phyloP scores from a whole-genome alignment of 37 sponge, comb jelly and placozoan species.

The Bolinopsis microptera region DNA sequence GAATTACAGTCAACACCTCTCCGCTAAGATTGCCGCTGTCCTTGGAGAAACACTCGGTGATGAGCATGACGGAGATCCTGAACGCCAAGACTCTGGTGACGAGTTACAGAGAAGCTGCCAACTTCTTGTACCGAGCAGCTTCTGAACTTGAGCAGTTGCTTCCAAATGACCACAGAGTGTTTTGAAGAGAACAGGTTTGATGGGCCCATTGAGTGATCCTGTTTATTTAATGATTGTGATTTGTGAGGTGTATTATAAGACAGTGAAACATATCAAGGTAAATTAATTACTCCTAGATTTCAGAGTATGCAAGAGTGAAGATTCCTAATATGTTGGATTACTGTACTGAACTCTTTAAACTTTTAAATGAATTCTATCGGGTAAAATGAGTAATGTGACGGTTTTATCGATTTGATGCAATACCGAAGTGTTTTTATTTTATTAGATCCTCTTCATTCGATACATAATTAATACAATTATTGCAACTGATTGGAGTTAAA shows the following conservation, averaged over 20 bases:
- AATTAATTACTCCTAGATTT: too few species aligned
- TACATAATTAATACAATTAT: too few species aligned
- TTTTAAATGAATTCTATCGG: too few species aligned
- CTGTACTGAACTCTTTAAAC: too few species aligned
- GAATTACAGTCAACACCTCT: background rate
- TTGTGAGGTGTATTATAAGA: background rate
- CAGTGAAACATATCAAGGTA: background rate
- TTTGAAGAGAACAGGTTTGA: too few species aligned
- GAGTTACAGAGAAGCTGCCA: constrained; percentile 55
- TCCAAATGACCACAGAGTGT: constrained; percentile 39
- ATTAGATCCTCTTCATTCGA: too few species aligned
- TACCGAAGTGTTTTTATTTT: too few species aligned
- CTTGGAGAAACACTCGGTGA: background rate
- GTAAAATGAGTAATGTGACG: too few species aligned
- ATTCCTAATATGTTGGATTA: too few species aligned
- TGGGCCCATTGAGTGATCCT: background rate
- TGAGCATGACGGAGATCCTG: constrained; percentile 62
- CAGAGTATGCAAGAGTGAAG: too few species aligned
- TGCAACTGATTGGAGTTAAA: too few species aligned
- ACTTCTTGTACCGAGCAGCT: constrained; percentile 61
- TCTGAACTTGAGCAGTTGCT: constrained; percentile 39
- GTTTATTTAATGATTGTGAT: background rate
- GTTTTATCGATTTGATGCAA: too few species aligned
- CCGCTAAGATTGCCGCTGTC: background rate
- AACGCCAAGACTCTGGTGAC: constrained; percentile 66